A percentile compares a stretch with the other conserved stretches of the same genome.
phyloP scores from a whole-genome alignment of 2,888 invertebrate species.

The Sialis fuliginosa region DNA sequence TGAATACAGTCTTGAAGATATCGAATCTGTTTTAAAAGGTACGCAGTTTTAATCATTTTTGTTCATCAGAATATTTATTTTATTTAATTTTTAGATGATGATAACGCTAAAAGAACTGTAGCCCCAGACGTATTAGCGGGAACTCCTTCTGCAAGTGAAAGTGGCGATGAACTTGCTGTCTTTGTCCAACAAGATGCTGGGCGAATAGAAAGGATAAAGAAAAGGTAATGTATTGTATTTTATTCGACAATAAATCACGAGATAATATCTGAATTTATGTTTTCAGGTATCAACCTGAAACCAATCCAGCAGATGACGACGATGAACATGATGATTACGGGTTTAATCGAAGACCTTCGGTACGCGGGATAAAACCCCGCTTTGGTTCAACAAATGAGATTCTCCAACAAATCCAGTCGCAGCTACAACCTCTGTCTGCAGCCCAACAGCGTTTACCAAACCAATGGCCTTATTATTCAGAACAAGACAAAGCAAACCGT shows the following conservation, averaged over 20 bases:
- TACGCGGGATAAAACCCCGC: conserved; percentile 76
- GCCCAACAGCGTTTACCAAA: conserved; percentile 15
- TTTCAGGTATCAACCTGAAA: conserved; percentile 33
- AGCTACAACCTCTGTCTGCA: conserved; percentile 38
- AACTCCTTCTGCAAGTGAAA: conserved; percentile 34
- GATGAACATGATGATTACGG: conserved; percentile 81
- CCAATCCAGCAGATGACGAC: conserved; percentile 35
- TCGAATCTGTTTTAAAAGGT: conserved; percentile 36
- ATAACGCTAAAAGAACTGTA: conserved; percentile 31
- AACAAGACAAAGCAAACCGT: conserved; percentile 18
- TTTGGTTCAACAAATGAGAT: conserved; percentile 67
- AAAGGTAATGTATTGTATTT: conserved; percentile 30
- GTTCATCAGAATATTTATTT: too few relatives aligned
- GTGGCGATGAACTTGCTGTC: conserved; percentile 58
- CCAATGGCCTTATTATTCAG: conserved; percentile 48
- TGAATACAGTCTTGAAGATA: conserved; percentile 47
- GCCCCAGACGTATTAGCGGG: conserved; percentile 69
- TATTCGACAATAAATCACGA: not conserved
- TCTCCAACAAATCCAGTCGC: conserved; percentile 62
- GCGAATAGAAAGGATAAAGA: conserved; percentile 64
- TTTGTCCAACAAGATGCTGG: conserved; percentile 74
- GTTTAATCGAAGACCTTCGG: conserved; percentile 75
- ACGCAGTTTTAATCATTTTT: too few relatives aligned
- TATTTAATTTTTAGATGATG: conserved; percentile 16
- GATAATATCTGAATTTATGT: not conserved